Evolutionary conservation across 1,140 invertebrate genomes (phyloP), one percentile per base, ranked within the genome.

Genomic region (Cyphomyrmex costatus): DNA sequence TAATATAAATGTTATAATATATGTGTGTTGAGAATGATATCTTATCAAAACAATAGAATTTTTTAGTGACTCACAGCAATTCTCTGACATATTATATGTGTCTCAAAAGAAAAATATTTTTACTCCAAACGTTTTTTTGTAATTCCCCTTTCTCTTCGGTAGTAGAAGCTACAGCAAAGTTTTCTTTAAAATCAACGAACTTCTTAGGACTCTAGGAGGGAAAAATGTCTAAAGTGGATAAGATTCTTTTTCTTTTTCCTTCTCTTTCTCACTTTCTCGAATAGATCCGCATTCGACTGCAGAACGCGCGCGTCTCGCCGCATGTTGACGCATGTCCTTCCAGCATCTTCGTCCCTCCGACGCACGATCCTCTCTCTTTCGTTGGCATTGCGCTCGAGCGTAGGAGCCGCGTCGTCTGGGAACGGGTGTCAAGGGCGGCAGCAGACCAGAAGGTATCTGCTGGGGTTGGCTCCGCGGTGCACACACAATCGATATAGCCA

Each of bases 401-500:
- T 66, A 79, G 78, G 83, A 30, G 49, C 42, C 73, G 16, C 79
- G 86, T 70, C 61, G 87, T 92, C 89, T 91, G 80, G 63, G 85
- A 91, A 91, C 88, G 88, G 85, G 86, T 93, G 93, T 95, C 93
- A 94, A 94, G 93, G 93, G 93, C 93, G 92, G 90, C 92, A 92
- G 49, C 68, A 21, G 93, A 93, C 92, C 90, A 92, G 90, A 92
- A 93, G 93, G 93, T 93, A 92, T 93, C 93, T 83, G 77, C 77
- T 68, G 87, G 89, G 91, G 87, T 90, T 92, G 71, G 86, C 87
- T 90, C 88, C 86, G 61, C 87, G 89, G 49, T 90, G 89, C 89
- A 89, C 88, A 86, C 83, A 92, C 93, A 94, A 94, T 94, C 94
- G 93, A 94, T 94, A 94, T 94, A 94, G 92, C 93, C 88, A 93